phyloP scores from a whole-genome alignment of 2,888 invertebrate species.

The Lasius platythorax region DNA sequence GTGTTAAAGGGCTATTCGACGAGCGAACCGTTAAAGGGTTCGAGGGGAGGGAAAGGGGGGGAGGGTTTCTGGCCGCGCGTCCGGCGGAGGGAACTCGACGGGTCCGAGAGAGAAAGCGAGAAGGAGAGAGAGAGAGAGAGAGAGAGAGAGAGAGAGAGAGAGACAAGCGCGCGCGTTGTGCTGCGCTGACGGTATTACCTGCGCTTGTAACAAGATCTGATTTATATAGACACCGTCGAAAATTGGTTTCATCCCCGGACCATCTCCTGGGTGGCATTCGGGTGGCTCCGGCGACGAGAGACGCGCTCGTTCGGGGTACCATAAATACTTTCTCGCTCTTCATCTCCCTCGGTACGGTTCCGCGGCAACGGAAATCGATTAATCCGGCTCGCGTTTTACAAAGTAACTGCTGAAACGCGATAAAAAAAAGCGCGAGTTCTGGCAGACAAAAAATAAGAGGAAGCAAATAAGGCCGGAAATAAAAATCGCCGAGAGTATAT shows the following conservation, averaged over 20 bases:
- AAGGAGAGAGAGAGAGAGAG: background rate
- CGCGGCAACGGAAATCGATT: constrained; percentile 72
- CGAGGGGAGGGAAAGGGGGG: constrained; percentile 14
- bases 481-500: constrained; percentile 7
- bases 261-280: constrained; percentile 81
- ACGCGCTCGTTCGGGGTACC: constrained; percentile 75
- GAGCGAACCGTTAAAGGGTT: constrained; percentile 51
- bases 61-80: constrained; percentile 12
- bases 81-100: constrained; percentile 11
- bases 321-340: constrained; percentile 74
- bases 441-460: constrained; percentile 27
- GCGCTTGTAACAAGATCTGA: constrained; percentile 84
- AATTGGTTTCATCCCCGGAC: constrained; percentile 83
- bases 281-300: constrained; percentile 63
- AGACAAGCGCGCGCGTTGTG: constrained; percentile 49
- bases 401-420: constrained; percentile 60
- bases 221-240: constrained; percentile 83
- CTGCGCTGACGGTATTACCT: constrained; percentile 69
- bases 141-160: background rate
- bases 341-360: constrained; percentile 55
- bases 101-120: background rate
- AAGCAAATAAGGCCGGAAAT: background rate
- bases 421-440: constrained; percentile 42
- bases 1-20: constrained; percentile 77
- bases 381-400: constrained; percentile 62